Evolutionary conservation across 2,888 invertebrate genomes (phyloP).

Genomic region (Drosophila nr. perissopoda): DNA sequence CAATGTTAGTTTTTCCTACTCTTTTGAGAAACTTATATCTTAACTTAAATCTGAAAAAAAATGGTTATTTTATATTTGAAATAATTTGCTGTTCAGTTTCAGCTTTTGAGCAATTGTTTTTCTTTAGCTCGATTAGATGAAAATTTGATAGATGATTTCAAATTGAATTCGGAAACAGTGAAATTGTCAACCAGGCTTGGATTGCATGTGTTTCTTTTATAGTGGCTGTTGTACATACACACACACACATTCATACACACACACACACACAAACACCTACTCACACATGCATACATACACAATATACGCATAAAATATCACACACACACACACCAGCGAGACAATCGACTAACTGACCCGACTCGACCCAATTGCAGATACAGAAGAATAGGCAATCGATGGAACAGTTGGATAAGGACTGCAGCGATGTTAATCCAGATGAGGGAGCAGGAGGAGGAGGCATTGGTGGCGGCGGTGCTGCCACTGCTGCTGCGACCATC

Average conservation of each 20-base stretch:
- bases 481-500: slow-evolving; percentile 18
- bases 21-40: background rate
- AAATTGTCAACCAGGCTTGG: slow-evolving; percentile 1
- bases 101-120: background rate
- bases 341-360: slow-evolving; percentile 17
- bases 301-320: background rate
- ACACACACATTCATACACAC: slow-evolving; percentile 1
- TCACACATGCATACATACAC: background rate
- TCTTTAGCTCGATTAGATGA: background rate
- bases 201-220: slow-evolving; percentile 26
- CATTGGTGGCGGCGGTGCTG: slow-evolving; percentile 83
- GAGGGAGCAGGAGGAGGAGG: slow-evolving; percentile 80
- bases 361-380: slow-evolving; percentile 87
- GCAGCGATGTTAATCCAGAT: slow-evolving; percentile 46
- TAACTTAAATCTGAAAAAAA: background rate
- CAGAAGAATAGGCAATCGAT: slow-evolving; percentile 97
- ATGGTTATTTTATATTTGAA: background rate
- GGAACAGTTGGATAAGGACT: slow-evolving; percentile 83
- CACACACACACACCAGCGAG: background rate
- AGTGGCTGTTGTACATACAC: background rate
- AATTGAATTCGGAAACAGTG: background rate
- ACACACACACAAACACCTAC: slow-evolving; percentile 2
- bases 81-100: background rate
- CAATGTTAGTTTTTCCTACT: background rate
- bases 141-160: background rate